phyloP scores from a whole-genome alignment of 2,888 invertebrate species.

The Oligia latruncula region DNA sequence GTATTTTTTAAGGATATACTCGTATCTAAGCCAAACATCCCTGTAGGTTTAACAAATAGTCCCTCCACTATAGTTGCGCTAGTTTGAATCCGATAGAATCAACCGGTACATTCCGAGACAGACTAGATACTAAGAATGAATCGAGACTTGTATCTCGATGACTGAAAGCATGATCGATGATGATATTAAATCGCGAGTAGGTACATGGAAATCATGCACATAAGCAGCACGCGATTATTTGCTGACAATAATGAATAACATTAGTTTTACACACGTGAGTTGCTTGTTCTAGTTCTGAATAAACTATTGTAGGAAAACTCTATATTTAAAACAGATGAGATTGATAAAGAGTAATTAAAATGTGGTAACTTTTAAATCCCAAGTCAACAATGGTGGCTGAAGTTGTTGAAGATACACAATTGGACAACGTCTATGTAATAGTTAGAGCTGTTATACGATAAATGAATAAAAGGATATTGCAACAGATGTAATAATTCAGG shows the following conservation, averaged over 20 bases:
- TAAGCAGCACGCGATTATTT: constrained; percentile 46
- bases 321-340: neutral
- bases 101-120: constrained; percentile 29
- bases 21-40: neutral
- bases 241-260: constrained; percentile 48
- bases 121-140: constrained; percentile 21
- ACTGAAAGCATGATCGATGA: constrained; percentile 56
- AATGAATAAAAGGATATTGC: neutral
- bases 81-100: neutral
- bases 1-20: neutral
- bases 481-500: neutral
- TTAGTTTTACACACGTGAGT: constrained; percentile 22
- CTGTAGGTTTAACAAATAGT: neutral
- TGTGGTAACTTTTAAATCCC: constrained; percentile 11
- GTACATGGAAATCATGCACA: constrained; percentile 48
- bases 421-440: neutral
- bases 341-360: constrained; percentile 15
- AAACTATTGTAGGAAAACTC: constrained; percentile 5
- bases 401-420: neutral
- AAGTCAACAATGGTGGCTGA: constrained; percentile 27
- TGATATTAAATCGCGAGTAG: constrained; percentile 46
- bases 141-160: constrained; percentile 33
- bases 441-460: neutral
- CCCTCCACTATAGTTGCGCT: neutral
- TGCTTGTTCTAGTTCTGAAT: constrained; percentile 26